Conservation (phyloP, 2,797 vertebrate species). For the Apogon hyalosoma region DNA sequence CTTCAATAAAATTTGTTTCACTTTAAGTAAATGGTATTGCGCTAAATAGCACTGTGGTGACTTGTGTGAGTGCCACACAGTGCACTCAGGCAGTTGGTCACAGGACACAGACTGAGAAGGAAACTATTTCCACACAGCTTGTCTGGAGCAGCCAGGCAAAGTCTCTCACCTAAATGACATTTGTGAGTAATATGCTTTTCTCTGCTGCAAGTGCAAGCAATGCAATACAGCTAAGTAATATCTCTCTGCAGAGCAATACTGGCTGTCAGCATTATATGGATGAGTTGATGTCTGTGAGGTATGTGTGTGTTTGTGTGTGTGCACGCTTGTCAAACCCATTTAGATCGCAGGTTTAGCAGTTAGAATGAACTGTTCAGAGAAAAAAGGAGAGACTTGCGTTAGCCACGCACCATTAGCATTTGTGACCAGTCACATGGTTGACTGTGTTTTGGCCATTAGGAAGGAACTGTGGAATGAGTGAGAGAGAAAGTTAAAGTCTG, state of each 20-base stretch:
- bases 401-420: conserved; percentile 72
- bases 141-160: conserved; percentile 53
- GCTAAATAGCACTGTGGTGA: conserved; percentile 18
- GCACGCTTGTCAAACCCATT: conserved; percentile 66
- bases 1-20: conserved; percentile 38
- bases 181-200: conserved; percentile 78
- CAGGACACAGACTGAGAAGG: conserved; percentile 22
- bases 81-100: conserved; percentile 30
- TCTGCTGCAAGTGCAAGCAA: conserved; percentile 77
- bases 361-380: conserved; percentile 58
- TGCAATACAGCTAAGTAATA: conserved; percentile 81
- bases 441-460: conserved; percentile 54
- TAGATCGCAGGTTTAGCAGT: conserved; percentile 66
- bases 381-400: conserved; percentile 47
- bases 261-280: conserved; percentile 76
- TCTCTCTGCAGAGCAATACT: conserved; percentile 73
- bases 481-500: conserved; percentile 26
- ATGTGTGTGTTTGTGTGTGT: conserved; percentile 3
- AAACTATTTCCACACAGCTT: conserved; percentile 52
- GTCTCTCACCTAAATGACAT: conserved; percentile 65
- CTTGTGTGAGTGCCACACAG: conserved; percentile 23
- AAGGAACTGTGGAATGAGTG: conserved; percentile 23
- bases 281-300: conserved; percentile 65
- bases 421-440: conserved; percentile 56
- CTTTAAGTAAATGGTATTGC: conserved; percentile 23